Evolutionary conservation across 2,113 vertebrate species (phyloP).

Genomic region (Psittacula cyanocephala): DNA sequence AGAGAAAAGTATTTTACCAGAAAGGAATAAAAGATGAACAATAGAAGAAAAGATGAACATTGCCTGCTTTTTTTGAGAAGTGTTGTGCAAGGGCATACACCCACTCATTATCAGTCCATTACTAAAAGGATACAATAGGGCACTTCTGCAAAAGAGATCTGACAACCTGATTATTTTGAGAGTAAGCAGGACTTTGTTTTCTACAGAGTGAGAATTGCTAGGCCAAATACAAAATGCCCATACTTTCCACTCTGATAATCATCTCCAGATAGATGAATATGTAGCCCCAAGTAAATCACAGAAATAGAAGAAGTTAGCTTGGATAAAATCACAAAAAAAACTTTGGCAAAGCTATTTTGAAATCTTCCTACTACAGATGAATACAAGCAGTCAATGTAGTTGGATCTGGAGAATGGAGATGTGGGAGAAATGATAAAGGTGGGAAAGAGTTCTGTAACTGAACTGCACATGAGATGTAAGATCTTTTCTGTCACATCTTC

Average conservation of each 20-base stretch:
- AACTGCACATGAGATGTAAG: neutral
- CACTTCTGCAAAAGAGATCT: neutral
- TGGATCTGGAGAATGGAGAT: neutral
- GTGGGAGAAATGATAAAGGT: neutral
- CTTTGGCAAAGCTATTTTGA: neutral
- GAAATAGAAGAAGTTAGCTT: neutral
- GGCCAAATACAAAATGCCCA: neutral
- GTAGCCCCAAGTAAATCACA: slow-evolving; percentile 25
- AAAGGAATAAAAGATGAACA: neutral
- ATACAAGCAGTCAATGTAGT: neutral
- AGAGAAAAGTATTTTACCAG: neutral
- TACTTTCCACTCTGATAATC: slow-evolving; percentile 29
- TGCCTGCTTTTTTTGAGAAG: neutral
- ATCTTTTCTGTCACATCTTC: neutral
- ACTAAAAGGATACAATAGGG: neutral
- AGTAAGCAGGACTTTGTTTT: neutral
- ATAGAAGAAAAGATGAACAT: neutral
- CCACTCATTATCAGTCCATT: neutral
- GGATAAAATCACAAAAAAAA: slow-evolving; percentile 2
- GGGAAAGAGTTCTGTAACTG: neutral
- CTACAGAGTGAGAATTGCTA: neutral
- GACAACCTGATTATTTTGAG: neutral
- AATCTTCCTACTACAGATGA: neutral
- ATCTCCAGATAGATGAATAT: neutral
- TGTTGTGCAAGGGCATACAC: neutral